Base-by-base conservation (phyloP, 2,797 vertebrate genomes). In the Liparis tanakae region DNA sequence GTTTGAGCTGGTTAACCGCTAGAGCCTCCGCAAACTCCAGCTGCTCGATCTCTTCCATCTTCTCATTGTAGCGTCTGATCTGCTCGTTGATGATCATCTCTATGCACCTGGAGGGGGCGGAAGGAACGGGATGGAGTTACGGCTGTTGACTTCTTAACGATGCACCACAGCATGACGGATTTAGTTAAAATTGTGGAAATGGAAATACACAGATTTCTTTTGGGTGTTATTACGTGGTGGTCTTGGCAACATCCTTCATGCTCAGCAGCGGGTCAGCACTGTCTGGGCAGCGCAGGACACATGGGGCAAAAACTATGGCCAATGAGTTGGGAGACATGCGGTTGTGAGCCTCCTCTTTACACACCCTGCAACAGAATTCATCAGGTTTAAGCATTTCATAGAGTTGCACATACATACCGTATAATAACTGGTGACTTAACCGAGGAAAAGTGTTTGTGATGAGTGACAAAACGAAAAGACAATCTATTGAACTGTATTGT, bases 181-280 rank as follows among this genome's bases (percentile, higher is more conserved):
- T 22, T 0, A 20, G 13, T 8, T 3, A 43, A 30, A 17, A 48
- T 22, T 1, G 2, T 34, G 18, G 3, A 53, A 58, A 57, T 34
- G 5, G 6, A 15, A 51, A 48, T 62, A n/a, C 9, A 17, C 8
- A 8, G n/a, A 17, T 55, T 30, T 4, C 33, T 30, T 4, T 55
- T 55, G 12, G 12, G 3, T 34, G 4, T 3, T 89, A 97, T 96
- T 92, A 99, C 98, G 86, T 96, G 82, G 98, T 99, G 17, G 97
- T 96, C 92, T 98, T 99, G 82, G 97, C 96, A 1, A 99, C 97
- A 0, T 99, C 98, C 89, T 97, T 99, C 98, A 99, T 98, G 94
- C 98, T 98, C 84, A 96, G 96, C 63, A 99, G 89, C 0, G 98
- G 98, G 88, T 99, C 98, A 0, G 95, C 96, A 14, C 90, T 96